Evolutionary conservation across 2,113 vertebrate species (phyloP), one percentile per base, ranked within the genome.

Genomic region (Ctenomys sociabilis): DNA sequence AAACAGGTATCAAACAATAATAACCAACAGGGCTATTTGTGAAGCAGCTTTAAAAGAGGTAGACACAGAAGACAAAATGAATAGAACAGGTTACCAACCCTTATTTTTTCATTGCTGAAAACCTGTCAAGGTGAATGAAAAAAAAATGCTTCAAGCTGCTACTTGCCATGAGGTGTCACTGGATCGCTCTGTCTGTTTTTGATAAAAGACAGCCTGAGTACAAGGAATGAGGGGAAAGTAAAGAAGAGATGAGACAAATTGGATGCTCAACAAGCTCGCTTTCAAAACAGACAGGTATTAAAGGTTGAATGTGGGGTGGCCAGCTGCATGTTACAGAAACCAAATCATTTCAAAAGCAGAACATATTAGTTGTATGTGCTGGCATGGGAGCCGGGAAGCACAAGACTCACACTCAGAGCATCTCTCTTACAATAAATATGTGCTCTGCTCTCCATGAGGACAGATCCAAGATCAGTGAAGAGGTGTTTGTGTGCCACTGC

Each of bases 91-190:
- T 88, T 95, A 81, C 90, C 93, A 97, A 91, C 81, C 93, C 97
- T 96, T 83, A 91, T 97, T 95, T 95, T 75, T 81, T 54, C 97
- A 84, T 89, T 93, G 93, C 88, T 54, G 26, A 96, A 96, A 95
- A 93, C 87, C 90, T 40, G 91, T 95, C 97, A 98, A 97, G 97
- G 97, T 96, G 95, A 96, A 97, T 85, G 43, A 89, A 89, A 96
- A 89, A 35, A 89, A 37, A 83, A 93, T 5, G 63, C 88, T 90
- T 92, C 94, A 90, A 93, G 94, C 82, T 86, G 90, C 77, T 63
- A 85, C 0, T 0, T 78, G 96, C 52, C 81, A 96, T 13, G 73
- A 88, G 95, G 66, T 63, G 91, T 66, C 93, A 61, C 9, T 3
- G 88, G 90, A 85, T 94, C 70, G 88, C 43, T 10, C 52, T 91